Conservation (phyloP, 2,888 invertebrate species). For the Colletes collaris region DNA sequence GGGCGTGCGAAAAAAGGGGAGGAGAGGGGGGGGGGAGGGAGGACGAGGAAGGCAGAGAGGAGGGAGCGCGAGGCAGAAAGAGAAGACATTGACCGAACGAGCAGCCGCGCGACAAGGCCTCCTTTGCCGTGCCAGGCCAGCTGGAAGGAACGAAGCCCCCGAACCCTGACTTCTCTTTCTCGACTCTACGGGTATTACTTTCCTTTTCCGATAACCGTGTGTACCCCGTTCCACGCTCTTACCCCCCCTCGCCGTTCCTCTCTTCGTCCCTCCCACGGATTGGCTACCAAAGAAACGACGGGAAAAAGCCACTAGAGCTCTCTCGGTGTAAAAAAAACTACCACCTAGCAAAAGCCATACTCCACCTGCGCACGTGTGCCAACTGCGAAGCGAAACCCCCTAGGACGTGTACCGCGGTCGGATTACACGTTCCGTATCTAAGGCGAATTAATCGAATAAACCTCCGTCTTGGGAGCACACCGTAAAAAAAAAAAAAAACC, state of each 20-base stretch:
- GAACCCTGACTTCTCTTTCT: constrained; percentile 50
- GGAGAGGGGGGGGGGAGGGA: constrained; percentile 40
- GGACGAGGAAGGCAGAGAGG: constrained; percentile 46
- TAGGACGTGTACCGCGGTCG: constrained; percentile 64
- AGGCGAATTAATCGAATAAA: constrained; percentile 63
- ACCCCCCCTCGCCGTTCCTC: not conserved
- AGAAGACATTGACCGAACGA: constrained; percentile 83
- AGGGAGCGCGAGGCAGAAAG: constrained; percentile 72
- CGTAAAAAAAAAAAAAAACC: not conserved
- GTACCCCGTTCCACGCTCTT: constrained; percentile 8
- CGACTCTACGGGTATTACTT: constrained; percentile 36
- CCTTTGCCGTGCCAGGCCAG: constrained; percentile 75
- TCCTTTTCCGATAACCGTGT: constrained; percentile 44
- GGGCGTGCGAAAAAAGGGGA: constrained; percentile 33
- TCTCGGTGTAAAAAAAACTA: constrained; percentile 66
- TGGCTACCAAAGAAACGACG: constrained; percentile 65
- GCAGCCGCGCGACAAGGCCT: constrained; percentile 80
- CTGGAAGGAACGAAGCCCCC: constrained; percentile 73
- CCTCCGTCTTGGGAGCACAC: not conserved
- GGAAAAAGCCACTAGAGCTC: constrained; percentile 69
- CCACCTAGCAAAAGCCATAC: constrained; percentile 69
- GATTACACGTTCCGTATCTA: constrained; percentile 52
- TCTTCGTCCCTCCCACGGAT: constrained; percentile 20
- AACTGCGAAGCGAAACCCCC: constrained; percentile 72
- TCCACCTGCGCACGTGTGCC: constrained; percentile 78